These are phyloP conservation scores for Ligdia adustata DNA, from an alignment of 2,888 invertebrate species.

Conservation along the genomic window DNA sequence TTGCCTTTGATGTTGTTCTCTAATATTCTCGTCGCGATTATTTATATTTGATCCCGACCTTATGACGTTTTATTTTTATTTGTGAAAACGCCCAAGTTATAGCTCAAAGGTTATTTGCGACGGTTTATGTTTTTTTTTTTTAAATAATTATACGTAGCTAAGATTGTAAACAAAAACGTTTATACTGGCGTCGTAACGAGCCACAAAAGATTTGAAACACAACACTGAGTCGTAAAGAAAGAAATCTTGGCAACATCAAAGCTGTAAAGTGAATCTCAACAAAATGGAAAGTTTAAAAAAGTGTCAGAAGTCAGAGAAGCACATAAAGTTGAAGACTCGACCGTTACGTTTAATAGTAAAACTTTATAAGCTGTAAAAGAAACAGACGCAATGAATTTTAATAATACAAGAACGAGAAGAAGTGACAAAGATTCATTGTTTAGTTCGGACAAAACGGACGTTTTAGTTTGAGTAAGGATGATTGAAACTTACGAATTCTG, in stretches of 20 bases:
- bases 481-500: not conserved
- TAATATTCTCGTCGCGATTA: conserved; percentile 6
- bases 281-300: conserved; percentile 24
- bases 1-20: conserved; percentile 17
- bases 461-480: conserved; percentile 6
- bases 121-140: not conserved
- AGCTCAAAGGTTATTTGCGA: not conserved
- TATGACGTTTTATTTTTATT: not conserved
- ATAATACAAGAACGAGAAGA: conserved; percentile 43
- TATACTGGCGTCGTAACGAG: conserved; percentile 1
- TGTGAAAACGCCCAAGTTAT: not conserved
- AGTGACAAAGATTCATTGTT: conserved; percentile 18
- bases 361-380: conserved; percentile 48
- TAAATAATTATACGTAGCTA: not conserved
- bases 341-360: conserved; percentile 38
- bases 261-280: conserved; percentile 26
- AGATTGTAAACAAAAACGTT: conserved; percentile 15
- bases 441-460: conserved; percentile 6
- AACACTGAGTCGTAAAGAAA: conserved; percentile 22
- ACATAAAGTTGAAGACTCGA: conserved; percentile 22
- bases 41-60: conserved; percentile 6
- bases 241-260: conserved; percentile 22
- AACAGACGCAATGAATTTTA: conserved; percentile 45
- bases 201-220: conserved; percentile 21
- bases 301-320: conserved; percentile 19